A percentile compares a stretch with the other conserved stretches of the same genome.
These are phyloP conservation scores for Eristalinus sepulchralis DNA, from an alignment of 2,888 invertebrate species.

Conservation along the genomic window DNA sequence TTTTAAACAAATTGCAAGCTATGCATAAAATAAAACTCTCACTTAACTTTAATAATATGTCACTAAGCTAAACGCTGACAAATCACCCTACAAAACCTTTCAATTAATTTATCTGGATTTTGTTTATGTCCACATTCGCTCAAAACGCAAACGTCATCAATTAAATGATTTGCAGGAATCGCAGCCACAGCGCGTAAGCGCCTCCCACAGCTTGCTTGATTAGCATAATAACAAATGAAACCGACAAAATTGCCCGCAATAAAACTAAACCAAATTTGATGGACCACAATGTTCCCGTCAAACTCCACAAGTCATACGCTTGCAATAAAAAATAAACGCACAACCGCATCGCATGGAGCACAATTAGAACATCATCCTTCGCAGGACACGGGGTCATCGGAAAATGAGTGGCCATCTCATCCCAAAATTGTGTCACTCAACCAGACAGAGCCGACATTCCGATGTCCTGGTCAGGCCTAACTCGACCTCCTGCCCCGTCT, in stretches of 20 bases:
- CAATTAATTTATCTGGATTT: not conserved
- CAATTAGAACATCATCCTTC: conserved; percentile 42
- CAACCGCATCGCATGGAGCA: conserved; percentile 24
- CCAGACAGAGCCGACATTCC: conserved; percentile 17
- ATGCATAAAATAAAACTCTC: too few relatives aligned
- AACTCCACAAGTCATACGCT: conserved; percentile 22
- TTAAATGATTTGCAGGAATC: not conserved
- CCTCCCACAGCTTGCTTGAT: not conserved
- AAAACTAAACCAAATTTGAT: conserved; percentile 31
- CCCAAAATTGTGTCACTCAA: conserved; percentile 51
- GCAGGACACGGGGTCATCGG: not conserved
- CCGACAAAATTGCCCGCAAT: conserved; percentile 15
- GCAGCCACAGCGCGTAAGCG: not conserved
- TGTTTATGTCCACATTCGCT: not conserved
- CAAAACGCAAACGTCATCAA: not conserved
- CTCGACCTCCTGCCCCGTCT: not conserved
- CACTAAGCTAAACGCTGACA: not conserved
- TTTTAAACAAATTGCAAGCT: too few relatives aligned
- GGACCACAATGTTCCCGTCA: conserved; percentile 15
- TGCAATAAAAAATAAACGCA: not conserved
- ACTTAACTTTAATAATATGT: too few relatives aligned
- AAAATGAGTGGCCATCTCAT: not conserved
- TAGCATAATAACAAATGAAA: conserved; percentile 12
- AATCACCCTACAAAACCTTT: not conserved
- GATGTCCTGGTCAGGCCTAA: conserved; percentile 7